Evolutionary conservation across 2,113 vertebrate genomes (phyloP), one percentile per base, ranked within the genome.

Genomic region (Nothobranchius furzeri): DNA sequence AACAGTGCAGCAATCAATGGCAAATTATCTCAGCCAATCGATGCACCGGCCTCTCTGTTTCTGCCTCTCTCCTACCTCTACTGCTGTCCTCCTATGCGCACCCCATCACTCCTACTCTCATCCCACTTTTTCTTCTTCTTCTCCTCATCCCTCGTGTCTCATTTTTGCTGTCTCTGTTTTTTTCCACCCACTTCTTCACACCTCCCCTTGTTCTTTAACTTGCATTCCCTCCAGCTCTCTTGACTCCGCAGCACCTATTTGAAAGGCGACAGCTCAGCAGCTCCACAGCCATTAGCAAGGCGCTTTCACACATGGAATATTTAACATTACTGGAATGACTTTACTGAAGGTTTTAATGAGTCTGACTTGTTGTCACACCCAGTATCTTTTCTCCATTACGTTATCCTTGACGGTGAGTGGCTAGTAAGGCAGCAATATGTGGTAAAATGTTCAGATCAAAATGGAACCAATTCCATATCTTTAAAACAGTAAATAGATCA

Each of bases 1-100:
- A 92, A 88, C 89, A 91, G 88, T 88, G 87, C 84, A 90, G 88
- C 90, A 90, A 93, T 94, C 92, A 92, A 92, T 92, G 92, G 88
- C 81, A 91, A 92, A 93, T 92, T 87, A 93, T 94, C 89, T 91
- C 78, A 82, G 84, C 81, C 84, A 87, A 91, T 93, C 91, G 87
- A 93, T 93, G 89, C 57, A 81, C 78, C 78, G 60, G 84, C 90
- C 91, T 88, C 85, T 81, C 85, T 81, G 71, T 85, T 79, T 76
- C 87, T 84, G 76, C 53, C 62, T 68, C 75, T 70, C 73, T 77
- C 55, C 6, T 36, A 12, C 40, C 69, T 53, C 73, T 17, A 49
- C 49, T 12, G 13, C 46, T 55, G 25, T 66, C 56, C 25, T 55
- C 58, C 36, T n/a, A 12, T 12, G 9, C 45, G 57, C 42, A 30